Conservation (phyloP, 2,113 vertebrate genomes). For the Sinocyclocheilus rhinocerous region DNA sequence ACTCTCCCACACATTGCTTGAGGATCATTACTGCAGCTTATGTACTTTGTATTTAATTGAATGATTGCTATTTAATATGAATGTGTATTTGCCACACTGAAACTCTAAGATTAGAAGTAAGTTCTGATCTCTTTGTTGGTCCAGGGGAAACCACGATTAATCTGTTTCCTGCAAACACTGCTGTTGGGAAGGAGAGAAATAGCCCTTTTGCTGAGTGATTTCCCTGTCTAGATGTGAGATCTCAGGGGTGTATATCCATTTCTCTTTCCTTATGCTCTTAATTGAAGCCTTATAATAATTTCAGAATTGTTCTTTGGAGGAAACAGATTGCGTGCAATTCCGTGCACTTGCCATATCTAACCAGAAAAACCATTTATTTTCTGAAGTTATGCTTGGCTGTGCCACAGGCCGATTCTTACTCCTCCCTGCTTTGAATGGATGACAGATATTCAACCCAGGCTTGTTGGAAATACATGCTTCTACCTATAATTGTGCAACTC, state of each 20-base stretch:
- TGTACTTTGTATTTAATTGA: background rate
- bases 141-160: constrained; percentile 15
- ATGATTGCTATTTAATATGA: background rate
- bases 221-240: constrained; percentile 13
- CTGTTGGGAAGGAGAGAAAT: constrained; percentile 1
- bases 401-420: background rate
- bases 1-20: background rate
- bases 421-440: background rate
- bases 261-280: constrained; percentile 4
- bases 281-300: constrained; percentile 27
- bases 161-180: constrained; percentile 32
- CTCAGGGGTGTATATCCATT: constrained; percentile 6
- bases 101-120: constrained; percentile 13
- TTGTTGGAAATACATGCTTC: background rate
- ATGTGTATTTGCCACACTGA: constrained; percentile 2
- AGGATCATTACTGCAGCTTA: constrained; percentile 13
- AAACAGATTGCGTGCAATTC: constrained; percentile 6
- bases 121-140: constrained; percentile 34
- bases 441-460: background rate
- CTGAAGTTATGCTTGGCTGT: constrained; percentile 1
- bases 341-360: background rate
- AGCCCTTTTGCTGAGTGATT: constrained; percentile 15
- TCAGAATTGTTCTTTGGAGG: constrained; percentile 13
- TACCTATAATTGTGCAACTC: background rate
- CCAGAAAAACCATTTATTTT: background rate